Evolutionary conservation across 2,888 invertebrate species (phyloP), one percentile per base, ranked within the genome.

Genomic region (Ectobius pallidus): DNA sequence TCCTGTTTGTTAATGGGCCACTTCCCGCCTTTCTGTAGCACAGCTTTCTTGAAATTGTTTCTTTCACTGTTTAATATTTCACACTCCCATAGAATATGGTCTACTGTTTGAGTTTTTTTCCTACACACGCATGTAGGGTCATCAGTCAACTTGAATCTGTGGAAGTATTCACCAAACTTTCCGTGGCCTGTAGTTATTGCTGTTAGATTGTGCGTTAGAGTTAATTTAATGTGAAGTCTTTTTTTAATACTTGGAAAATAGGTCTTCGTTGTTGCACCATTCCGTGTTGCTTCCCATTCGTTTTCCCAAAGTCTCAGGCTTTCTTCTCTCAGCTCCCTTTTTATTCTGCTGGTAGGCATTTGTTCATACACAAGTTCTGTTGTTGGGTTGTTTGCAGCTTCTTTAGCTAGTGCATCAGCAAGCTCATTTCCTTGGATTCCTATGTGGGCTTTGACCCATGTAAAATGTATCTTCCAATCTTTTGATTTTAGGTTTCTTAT

Each of bases 61-160:
- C 49, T 49, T 49, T 49, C 11, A n/a, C 4, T 14, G n/a, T 49
- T 18, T 49, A 49, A 18, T n/a, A 49, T 6, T n/a, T 49, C 49
- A 14, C 49, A 49, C 49, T 49, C 49, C 49, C 49, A 49, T 14
- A 49, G 14, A n/a, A 49, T 49, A 49, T 49, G 11, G 49, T 49
- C 49, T 49, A 49, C 18, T 49, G 49, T 49, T n/a, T 49, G 49
- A 49, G 49, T 14, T 14, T n/a, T 49, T 49, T 49, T 49, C n/a
- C 14, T 49, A 49, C 49, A 49, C 18, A n/a, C 6, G 49, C 49
- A 49, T 49, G 11, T 49, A 6, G 49, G 49, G n/a, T 49, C 49
- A 49, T 49, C 49, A n/a, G 49, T 49, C 6, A 49, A 14, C n/a
- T 49, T 49, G n/a, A 49, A 49, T 49, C 18, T 18, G 14, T 11